phyloP scores from a whole-genome alignment of 1,140 invertebrate genomes.

The Diuraphis noxia region DNA sequence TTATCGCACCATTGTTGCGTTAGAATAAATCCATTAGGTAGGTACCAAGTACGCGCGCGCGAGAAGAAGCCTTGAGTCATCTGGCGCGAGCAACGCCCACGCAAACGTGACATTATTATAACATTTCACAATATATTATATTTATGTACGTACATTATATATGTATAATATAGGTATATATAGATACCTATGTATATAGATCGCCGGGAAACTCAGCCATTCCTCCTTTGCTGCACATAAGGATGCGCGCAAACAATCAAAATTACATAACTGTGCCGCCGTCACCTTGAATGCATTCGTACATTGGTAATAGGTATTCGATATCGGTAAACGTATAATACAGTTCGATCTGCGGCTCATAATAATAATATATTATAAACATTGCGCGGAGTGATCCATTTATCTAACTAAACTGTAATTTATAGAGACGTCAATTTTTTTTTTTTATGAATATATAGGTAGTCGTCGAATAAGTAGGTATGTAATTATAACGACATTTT shows the following conservation, averaged over 20 bases:
- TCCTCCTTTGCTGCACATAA: constrained; percentile 15
- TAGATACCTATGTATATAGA: background rate
- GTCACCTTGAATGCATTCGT: background rate
- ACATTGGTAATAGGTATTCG: background rate
- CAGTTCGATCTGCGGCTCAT: background rate
- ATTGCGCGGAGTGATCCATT: background rate
- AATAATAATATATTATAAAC: no score
- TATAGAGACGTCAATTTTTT: background rate
- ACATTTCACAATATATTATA: constrained; percentile 41
- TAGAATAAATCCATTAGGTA: constrained; percentile 50
- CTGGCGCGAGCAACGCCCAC: constrained; percentile 32
- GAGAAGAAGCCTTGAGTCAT: constrained; percentile 35
- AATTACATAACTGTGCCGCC: background rate
- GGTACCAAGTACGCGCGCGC: background rate
- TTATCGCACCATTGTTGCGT: constrained; percentile 42
- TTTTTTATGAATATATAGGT: background rate
- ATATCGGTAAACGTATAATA: background rate
- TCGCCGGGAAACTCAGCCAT: background rate
- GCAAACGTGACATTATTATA: constrained; percentile 50
- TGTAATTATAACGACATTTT: background rate
- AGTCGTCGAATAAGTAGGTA: no score
- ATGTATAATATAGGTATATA: background rate
- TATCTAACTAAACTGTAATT: background rate
- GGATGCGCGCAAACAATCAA: constrained; percentile 33
- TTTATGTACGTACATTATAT: background rate